Base-by-base conservation (phyloP, 2,888 invertebrate genomes). In the Pharmacophagus antenor region DNA sequence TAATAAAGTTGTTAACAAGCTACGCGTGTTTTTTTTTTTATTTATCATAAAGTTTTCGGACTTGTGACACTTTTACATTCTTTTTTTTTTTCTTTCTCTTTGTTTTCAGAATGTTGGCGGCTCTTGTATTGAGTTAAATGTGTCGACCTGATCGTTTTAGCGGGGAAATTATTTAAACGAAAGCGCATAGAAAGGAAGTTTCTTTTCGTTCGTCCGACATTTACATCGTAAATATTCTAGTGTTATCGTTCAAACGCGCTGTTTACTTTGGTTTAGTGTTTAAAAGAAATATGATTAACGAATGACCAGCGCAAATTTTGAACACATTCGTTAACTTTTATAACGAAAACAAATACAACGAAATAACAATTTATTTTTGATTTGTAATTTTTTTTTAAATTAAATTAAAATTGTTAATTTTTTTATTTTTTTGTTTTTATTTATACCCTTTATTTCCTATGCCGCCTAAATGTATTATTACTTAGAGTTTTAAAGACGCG, bases 1-100 rank as follows among this genome's bases (percentile, higher is more conserved):
- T 53, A 53, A 41, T 21, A 54, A n/a, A 66, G 62, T 65, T 47
- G 49, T 65, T 56, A 55, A 23, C 21, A 37, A 56, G 47, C 23
- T 17, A 18, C 17, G 51, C 49, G 55, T 56, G n/a, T 21, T n/a
- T 18, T 62, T 62, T 54, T 44, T 63, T 62, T 63, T 64, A 69
- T 67, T 61, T 59, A 62, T 65, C 67, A 64, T 52, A 55, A 65
- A 54, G 12, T 64, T 61, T 63, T 62, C 56, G 56, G n/a, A 54
- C 49, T 64, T 61, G 18, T 62, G 54, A 48, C 57, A 49, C 22
- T 56, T 63, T 17, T 42, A 17, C 7, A 44, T 44, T 7, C 6
- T 27, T 62, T 55, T 63, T 59, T 66, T 62, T 62, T 59, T 56
- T 65, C 50, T 50, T 47, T 65, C 68, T 64, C 69, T 65, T 65